Evolutionary conservation across 2,113 vertebrate species (phyloP).

Genomic region (Sebastes fasciatus): DNA sequence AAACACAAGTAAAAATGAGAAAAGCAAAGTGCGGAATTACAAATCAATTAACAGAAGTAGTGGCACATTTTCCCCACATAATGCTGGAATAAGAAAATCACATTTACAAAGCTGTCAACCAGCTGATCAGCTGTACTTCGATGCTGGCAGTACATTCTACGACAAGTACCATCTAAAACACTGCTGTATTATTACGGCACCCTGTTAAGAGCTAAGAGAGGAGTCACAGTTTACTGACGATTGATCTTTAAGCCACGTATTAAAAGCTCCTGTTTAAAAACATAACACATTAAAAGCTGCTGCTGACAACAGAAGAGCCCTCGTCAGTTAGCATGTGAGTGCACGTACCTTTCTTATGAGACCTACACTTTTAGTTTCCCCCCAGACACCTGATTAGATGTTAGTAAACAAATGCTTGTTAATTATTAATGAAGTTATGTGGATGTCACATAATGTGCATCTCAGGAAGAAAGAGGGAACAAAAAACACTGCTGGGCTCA

Average conservation of each 20-base stretch:
- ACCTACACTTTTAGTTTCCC: conserved; percentile 3
- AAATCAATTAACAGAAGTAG: conserved; percentile 66
- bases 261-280: conserved; percentile 21
- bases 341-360: conserved; percentile 21
- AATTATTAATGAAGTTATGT: conserved; percentile 36
- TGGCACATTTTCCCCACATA: conserved; percentile 56
- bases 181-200: conserved; percentile 34
- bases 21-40: conserved; percentile 70
- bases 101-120: conserved; percentile 59
- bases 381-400: conserved; percentile 15
- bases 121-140: conserved; percentile 39
- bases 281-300: conserved; percentile 37
- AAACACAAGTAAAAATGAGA: conserved; percentile 24
- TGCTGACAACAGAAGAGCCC: conserved; percentile 5
- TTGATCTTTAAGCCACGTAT: conserved; percentile 50
- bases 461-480: neutral
- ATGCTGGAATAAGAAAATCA: conserved; percentile 52
- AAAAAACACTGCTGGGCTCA: conserved; percentile 47
- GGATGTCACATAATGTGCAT: conserved; percentile 6
- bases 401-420: conserved; percentile 54
- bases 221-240: conserved; percentile 59
- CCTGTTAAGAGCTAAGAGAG: conserved; percentile 27
- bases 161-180: conserved; percentile 51
- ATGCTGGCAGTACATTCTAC: conserved; percentile 42
- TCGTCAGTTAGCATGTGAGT: conserved; percentile 4